Evolutionary conservation across 2,888 invertebrate genomes (phyloP).

Genomic region (Ligdia adustata): DNA sequence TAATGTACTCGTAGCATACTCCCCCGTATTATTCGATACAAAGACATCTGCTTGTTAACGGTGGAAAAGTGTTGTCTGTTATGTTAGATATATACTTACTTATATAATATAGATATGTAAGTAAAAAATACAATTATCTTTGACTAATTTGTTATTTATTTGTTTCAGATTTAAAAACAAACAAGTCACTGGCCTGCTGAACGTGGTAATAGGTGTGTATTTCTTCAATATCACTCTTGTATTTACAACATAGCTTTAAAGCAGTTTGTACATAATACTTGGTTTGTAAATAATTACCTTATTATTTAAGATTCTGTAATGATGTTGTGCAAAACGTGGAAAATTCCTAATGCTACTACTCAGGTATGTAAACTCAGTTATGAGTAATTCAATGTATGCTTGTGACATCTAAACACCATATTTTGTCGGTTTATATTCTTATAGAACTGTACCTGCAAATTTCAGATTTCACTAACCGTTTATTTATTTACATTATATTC

Average conservation of each 20-base stretch:
- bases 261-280: no score
- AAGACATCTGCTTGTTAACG: no score
- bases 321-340: constrained; percentile 1
- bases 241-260: no score
- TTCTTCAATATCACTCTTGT: no score
- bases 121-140: no score
- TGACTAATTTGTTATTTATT: constrained; percentile 33
- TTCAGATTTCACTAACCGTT: no score
- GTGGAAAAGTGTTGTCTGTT: no score
- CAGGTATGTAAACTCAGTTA: neutral
- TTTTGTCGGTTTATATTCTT: neutral
- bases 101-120: neutral
- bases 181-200: constrained; percentile 67
- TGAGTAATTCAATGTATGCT: neutral
- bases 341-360: neutral
- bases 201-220: constrained; percentile 69
- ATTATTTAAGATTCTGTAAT: neutral
- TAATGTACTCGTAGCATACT: no score
- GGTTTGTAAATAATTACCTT: no score
- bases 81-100: no score
- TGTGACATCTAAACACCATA: neutral
- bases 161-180: constrained; percentile 65
- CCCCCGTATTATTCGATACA: no score
- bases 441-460: no score
- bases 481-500: neutral